phyloP scores from a whole-genome alignment of 2,888 invertebrate species.

The Archips xylosteana region DNA sequence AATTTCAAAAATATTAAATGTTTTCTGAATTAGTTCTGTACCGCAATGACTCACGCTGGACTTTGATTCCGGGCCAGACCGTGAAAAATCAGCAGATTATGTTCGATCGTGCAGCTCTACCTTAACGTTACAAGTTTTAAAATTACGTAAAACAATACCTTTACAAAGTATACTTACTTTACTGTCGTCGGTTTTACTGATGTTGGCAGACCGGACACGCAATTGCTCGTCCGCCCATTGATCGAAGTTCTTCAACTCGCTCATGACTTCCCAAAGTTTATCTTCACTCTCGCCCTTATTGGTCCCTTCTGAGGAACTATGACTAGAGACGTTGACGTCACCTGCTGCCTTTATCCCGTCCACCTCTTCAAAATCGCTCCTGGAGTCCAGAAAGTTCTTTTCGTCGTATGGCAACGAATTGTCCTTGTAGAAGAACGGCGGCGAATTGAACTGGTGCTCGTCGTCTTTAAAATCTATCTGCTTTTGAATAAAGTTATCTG shows the following conservation, averaged over 20 bases:
- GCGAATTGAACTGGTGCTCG: slow-evolving; percentile 58
- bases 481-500: slow-evolving; percentile 66
- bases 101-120: slow-evolving; percentile 25
- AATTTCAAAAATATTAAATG: background rate
- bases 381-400: slow-evolving; percentile 62
- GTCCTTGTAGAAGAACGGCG: slow-evolving; percentile 71
- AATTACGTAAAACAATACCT: slow-evolving; percentile 17
- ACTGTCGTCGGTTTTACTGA: slow-evolving; percentile 71
- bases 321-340: slow-evolving; percentile 62
- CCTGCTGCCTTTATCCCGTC: slow-evolving; percentile 60
- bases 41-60: slow-evolving; percentile 12
- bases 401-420: slow-evolving; percentile 70
- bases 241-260: slow-evolving; percentile 74
- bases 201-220: slow-evolving; percentile 60
- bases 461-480: slow-evolving; percentile 73
- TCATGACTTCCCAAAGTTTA: slow-evolving; percentile 77
- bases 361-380: slow-evolving; percentile 59
- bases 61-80: slow-evolving; percentile 10
- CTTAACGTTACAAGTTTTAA: background rate
- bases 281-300: slow-evolving; percentile 62
- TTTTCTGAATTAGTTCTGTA: background rate
- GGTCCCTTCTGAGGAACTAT: slow-evolving; percentile 52
- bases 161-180: slow-evolving; percentile 59
- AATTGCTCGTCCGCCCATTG: slow-evolving; percentile 79
- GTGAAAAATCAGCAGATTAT: slow-evolving; percentile 20